Evolutionary conservation across 1,140 invertebrate species (phyloP), one percentile per base, ranked within the genome.

Genomic region (Coenobita brevimanus): DNA sequence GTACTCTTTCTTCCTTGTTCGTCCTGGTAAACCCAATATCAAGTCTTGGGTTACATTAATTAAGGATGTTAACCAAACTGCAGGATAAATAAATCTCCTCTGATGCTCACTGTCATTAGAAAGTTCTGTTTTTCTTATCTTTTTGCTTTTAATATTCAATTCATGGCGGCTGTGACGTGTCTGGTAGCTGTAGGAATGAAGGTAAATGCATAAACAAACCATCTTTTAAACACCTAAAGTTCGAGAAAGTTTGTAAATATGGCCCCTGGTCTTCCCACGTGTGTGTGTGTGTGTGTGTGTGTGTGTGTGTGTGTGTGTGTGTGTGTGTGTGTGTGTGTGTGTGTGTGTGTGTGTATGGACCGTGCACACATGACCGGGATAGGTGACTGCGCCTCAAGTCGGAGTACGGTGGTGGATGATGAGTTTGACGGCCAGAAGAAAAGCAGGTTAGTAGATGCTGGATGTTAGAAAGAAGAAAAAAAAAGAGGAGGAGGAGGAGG

Each of bases 271-370:
- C 33, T 2, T 36, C 21, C 33, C 62, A 30, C n/a, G 13, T 30
- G 24, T 38, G 33, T 75, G 24, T 13, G 2, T 13, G 0, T 36
- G 0, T 75, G 33, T n/a, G 75, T 78, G 46, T 78, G 75, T 50
- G n/a, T 78, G 46, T 78, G n/a, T 78, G 38, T 78, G 46, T 78
- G 46, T 38, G 38, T 50, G 43, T 46, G 43, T 76, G 33, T 69
- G 33, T 30, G 33, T 76, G 43, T 76, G 43, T 60, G 30, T 33
- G 54, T 57, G 43, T 60, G 43, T 80, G 54, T 80, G 43, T 57
- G 43, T 76, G 73, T 76, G 43, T 43, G 43, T 50, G 73, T 43
- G 30, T 13, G 17, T 15, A 30, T 27, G 67, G 17, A n/a, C 30
- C 30, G 15, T 30, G 17, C 67, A 0, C 67, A 15, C 30, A 13